Evolutionary conservation across 1,140 invertebrate genomes (phyloP), one percentile per base, ranked within the genome.

Genomic region (Agraylea sexmaculata): DNA sequence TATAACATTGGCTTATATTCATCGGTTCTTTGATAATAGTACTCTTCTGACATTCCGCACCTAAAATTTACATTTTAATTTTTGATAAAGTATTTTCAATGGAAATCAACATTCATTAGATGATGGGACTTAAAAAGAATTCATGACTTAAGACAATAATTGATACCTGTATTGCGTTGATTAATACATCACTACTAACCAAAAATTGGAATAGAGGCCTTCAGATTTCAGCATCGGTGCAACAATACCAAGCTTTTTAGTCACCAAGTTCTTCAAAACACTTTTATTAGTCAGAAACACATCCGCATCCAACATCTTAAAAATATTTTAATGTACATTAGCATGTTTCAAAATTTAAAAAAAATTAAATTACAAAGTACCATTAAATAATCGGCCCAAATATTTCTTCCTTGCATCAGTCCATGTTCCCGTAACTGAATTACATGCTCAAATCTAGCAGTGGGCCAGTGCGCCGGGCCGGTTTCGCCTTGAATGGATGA

Each of bases 121-220:
- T 13, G 29, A 12, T 4, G 15, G 28, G n/a, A 29, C 15, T 29
- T 12, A 29, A 15, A 11, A 29, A n/a, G n/a, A n/a, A n/a, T n/a
- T n/a, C n/a, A n/a, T n/a, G n/a, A n/a, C n/a, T n/a, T n/a, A n/a
- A 32, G 30, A 8, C 30, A 12, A 32, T 32, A 13, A 8, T 12
- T 32, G 5, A 7, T 6, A 8, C 16, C 6, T 32, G 30, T 6
- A 8, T 32, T 8, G 13, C 16, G 6, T 8, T 32, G 6, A 12
- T 32, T 11, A n/a, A n/a, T n/a, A n/a, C n/a, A n/a, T n/a, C n/a
- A n/a, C n/a, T n/a, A 37, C 57, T 54, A 50, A 72, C 93, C 93
- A 98, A 64, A 91, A 97, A 60, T 97, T 97, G 12, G 89, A 91
- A 61, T 95, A 96, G 19, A 87, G 64, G 13, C 85, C 79, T 53